phyloP scores from a whole-genome alignment of 2,888 invertebrate species.

The Ornithoptera priamus region DNA sequence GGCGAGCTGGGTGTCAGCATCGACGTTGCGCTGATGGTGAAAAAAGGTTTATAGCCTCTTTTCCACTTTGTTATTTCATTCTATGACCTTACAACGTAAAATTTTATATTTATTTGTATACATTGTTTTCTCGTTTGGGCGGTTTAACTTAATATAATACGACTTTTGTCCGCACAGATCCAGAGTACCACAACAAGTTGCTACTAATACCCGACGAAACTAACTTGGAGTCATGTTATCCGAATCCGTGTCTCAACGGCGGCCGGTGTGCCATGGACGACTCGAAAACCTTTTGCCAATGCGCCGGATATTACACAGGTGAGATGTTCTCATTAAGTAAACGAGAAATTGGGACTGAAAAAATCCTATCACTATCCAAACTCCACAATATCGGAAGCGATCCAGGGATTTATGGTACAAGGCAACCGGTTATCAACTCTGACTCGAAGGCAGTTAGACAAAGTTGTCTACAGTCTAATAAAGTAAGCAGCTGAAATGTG shows the following conservation, averaged over 20 bases:
- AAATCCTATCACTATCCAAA: no score
- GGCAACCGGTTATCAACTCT: background rate
- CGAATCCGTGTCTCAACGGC: slow-evolving; percentile 86
- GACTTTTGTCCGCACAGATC: slow-evolving; percentile 61
- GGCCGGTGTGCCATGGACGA: slow-evolving; percentile 84
- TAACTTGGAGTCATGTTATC: slow-evolving; percentile 84
- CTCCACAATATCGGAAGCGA: no score
- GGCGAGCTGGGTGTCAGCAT: slow-evolving; percentile 56
- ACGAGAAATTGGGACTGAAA: no score
- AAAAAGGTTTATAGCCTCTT: slow-evolving; percentile 67
- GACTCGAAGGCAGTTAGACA: no score
- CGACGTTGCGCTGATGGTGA: slow-evolving; percentile 72
- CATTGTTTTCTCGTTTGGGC: no score
- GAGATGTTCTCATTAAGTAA: background rate
- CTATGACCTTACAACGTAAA: no score
- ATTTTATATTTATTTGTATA: no score
- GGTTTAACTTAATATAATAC: no score
- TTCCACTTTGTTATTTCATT: background rate
- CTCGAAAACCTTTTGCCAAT: slow-evolving; percentile 83
- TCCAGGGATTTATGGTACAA: background rate
- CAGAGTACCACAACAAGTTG: slow-evolving; percentile 83
- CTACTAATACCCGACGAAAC: slow-evolving; percentile 79
- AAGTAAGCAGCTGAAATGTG: no score
- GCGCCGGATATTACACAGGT: slow-evolving; percentile 87
- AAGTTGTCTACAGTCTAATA: no score